Evolutionary conservation across 1,140 invertebrate genomes (phyloP), one percentile per base, ranked within the genome.

Genomic region (Drosophila guanche): DNA sequence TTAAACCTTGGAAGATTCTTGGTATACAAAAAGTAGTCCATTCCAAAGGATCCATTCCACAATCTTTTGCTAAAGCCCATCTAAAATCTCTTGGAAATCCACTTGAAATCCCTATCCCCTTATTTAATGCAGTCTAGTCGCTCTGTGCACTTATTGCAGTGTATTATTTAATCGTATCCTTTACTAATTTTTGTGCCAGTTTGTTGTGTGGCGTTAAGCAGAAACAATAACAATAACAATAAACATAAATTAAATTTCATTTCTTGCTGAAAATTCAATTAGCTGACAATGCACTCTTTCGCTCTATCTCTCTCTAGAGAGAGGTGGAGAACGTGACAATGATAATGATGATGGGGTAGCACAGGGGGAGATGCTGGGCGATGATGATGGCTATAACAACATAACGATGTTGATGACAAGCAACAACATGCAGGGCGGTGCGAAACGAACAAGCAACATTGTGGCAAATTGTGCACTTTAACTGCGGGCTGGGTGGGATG

Each of bases 211-310:
- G 68, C 62, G 16, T 73, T 72, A 86, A 80, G 74, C 81, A 86
- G 86, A 12, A 37, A 37, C 33, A 37, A 37, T 4, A 37, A 10
- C 33, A 37, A 37, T 12, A 29, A 80, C 73, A 86, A 85, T 79
- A 86, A 88, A 81, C 74, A 88, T 86, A 86, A 85, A 86, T 86
- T 86, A 78, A 86, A 88, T 86, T 84, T 77, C 77, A 88, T 85
- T 85, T 77, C 69, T 76, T 71, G 81, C 77, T 86, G 81, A 86
- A 86, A 86, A 86, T 86, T 86, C 77, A 86, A 86, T 86, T 86
- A 86, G 81, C 83, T 88, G 83, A 81, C 83, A 81, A 77, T 76
- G 75, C 79, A 83, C 57, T 76, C 46, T 59, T 47, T 46, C 47
- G 29, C 27, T 58, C 50, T 69, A 48, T 69, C 50, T 54, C 63